Percentiles rank a stretch among this genome's conserved stretches.
phyloP scores from a whole-genome alignment of 2,113 vertebrate genomes.

The Oreamnos americanus region DNA sequence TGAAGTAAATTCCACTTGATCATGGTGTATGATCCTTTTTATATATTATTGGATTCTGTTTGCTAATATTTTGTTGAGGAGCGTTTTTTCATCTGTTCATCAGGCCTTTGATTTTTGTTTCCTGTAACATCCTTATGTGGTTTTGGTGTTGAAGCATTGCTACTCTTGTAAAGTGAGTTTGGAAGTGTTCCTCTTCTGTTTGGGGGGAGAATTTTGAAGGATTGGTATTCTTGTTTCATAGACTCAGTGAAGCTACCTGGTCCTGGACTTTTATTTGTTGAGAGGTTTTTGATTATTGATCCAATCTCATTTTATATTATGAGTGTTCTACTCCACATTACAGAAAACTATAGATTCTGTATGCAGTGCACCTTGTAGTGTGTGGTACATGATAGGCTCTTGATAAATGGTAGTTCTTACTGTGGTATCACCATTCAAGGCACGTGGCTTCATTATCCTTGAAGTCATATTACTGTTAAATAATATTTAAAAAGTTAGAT shows the following conservation, averaged over 20 bases:
- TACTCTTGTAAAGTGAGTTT: background rate
- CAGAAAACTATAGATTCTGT: background rate
- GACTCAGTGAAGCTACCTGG: background rate
- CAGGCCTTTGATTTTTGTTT: background rate
- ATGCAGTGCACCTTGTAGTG: background rate
- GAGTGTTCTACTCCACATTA: background rate
- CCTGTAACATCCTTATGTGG: background rate
- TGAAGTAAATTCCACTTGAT: background rate
- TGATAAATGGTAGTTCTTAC: background rate
- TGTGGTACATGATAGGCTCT: background rate
- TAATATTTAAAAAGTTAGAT: background rate
- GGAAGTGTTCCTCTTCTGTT: background rate
- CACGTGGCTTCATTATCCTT: background rate
- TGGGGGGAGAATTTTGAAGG: background rate
- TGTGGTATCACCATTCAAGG: background rate
- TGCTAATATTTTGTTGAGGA: background rate
- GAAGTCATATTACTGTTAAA: background rate
- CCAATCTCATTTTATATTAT: background rate
- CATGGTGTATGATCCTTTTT: background rate
- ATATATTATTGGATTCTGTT: background rate
- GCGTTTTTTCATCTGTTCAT: background rate
- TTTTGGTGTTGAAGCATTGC: background rate
- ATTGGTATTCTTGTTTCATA: background rate
- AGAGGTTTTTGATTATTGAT: background rate
- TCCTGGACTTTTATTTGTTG: background rate